Evolutionary conservation across 2,113 vertebrate genomes (phyloP).

Genomic region (Nematolebias whitei): DNA sequence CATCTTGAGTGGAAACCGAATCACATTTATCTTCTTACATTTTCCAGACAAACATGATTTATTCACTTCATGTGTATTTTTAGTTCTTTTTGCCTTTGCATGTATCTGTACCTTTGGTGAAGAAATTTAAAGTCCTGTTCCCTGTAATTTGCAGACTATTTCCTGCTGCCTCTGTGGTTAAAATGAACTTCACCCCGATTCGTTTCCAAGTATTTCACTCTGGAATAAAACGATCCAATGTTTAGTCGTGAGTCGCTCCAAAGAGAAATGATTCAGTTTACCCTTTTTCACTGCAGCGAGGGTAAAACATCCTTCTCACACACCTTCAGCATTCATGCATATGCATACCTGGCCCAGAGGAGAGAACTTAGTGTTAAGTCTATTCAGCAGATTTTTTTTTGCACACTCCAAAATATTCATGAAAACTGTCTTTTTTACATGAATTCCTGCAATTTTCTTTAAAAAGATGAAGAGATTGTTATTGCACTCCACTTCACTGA

Average conservation of each 20-base stretch:
- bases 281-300: neutral
- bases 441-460: slow-evolving; percentile 1
- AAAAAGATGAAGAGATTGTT: slow-evolving; percentile 34
- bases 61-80: no score
- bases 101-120: no score
- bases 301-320: no score
- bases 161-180: neutral
- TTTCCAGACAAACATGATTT: no score
- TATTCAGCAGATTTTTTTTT: slow-evolving; percentile 8
- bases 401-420: slow-evolving; percentile 9
- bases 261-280: slow-evolving; percentile 4
- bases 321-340: slow-evolving; percentile 13
- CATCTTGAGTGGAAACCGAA: no score
- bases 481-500: slow-evolving; percentile 34
- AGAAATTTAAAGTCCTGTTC: no score
- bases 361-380: neutral
- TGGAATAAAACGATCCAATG: neutral
- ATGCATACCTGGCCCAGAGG: slow-evolving; percentile 1
- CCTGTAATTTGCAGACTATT: neutral
- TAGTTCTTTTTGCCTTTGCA: no score
- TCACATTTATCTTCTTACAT: no score
- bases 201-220: neutral
- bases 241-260: neutral
- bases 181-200: neutral
- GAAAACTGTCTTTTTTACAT: neutral